phyloP scores from a whole-genome alignment of 1,140 invertebrate species.

The Aphidius gifuensis region DNA sequence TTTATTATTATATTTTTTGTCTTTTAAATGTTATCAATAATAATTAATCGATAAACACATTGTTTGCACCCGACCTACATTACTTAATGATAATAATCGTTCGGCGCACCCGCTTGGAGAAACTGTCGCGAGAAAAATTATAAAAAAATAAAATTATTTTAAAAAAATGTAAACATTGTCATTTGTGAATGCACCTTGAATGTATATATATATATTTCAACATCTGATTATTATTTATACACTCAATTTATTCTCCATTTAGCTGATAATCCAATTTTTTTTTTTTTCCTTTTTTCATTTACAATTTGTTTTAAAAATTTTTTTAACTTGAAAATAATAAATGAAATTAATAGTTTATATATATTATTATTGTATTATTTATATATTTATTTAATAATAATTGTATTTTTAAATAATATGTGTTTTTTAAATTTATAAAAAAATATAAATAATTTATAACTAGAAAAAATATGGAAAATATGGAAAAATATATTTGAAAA shows the following conservation, averaged over 20 bases:
- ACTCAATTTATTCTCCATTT: neutral
- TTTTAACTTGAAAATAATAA: no score
- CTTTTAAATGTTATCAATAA: slow-evolving; percentile 39
- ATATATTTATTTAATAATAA: no score
- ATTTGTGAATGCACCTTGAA: slow-evolving; percentile 19
- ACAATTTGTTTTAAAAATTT: no score
- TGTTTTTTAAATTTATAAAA: no score
- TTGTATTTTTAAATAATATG: no score
- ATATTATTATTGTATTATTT: no score
- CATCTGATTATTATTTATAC: neutral
- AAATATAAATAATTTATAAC: no score
- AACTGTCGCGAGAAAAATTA: neutral
- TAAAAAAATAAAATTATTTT: slow-evolving; percentile 1
- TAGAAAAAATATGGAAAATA: no score
- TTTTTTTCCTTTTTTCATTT: no score
- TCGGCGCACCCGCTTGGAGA: slow-evolving; percentile 22
- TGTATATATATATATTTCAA: neutral
- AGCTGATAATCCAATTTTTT: neutral
- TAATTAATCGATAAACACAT: slow-evolving; percentile 41
- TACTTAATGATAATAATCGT: slow-evolving; percentile 42
- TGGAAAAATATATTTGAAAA: no score
- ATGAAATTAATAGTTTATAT: no score
- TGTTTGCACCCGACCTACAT: slow-evolving; percentile 45
- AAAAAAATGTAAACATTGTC: slow-evolving; percentile 11
- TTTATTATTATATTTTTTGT: slow-evolving; percentile 11